phyloP scores from a whole-genome alignment of 2,113 vertebrate genomes.

The Meriones unguiculatus region DNA sequence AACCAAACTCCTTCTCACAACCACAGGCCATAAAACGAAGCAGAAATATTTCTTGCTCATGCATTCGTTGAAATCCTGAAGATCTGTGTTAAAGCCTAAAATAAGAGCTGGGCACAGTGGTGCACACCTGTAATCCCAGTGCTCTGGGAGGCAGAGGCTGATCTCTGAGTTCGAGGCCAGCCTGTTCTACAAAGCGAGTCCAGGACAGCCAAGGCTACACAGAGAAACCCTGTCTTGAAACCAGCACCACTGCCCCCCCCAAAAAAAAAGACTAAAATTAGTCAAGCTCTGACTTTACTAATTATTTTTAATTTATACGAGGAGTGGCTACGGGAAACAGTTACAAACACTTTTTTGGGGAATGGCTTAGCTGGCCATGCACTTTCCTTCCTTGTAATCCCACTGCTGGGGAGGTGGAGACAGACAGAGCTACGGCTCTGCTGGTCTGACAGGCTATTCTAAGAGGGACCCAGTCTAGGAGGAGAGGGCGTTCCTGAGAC shows the following conservation, averaged over 20 bases:
- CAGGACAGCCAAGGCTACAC: no score
- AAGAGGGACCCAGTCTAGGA: not conserved
- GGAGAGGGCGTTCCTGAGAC: not conserved
- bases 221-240: no score
- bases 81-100: not conserved
- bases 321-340: conserved; percentile 41
- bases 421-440: not conserved
- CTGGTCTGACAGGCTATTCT: not conserved
- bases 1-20: conserved; percentile 44
- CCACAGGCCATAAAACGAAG: conserved; percentile 10
- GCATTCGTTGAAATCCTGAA: conserved; percentile 24
- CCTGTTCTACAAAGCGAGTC: no score
- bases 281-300: not conserved
- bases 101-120: not conserved
- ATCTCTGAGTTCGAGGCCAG: no score
- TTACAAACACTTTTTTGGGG: not conserved
- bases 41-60: not conserved
- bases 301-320: not conserved
- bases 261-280: not conserved
- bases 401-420: not conserved
- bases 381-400: not conserved
- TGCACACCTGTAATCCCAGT: no score
- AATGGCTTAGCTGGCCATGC: not conserved
- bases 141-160: no score
- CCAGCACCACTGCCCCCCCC: no score